Base-by-base conservation (phyloP, 2,888 invertebrate species). In the Anoncus sp. region DNA sequence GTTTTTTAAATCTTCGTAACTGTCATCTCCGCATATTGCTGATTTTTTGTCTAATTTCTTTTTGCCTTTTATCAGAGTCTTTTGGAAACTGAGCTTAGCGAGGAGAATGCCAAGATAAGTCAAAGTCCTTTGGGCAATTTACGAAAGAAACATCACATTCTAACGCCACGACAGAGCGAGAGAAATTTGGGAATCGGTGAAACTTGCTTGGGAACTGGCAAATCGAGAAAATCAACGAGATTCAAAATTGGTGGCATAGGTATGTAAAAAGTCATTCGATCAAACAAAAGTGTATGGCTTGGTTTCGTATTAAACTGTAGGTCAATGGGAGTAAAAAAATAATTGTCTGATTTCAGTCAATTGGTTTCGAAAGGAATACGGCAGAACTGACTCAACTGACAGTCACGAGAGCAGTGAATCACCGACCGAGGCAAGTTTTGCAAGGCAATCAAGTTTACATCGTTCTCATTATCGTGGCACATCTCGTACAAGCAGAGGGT, bases 121-220 rank as follows among this genome's bases (percentile, higher is more conserved):
- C 97, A 97, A 88, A 96, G 96, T 65, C 96, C 96, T 1, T 88
- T 96, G 65, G 95, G 96, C 2, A 96, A 96, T 86, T 89, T 95
- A 45, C 93, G 96, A 6, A 95, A 96, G 65, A 95, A 96, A 63
- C 94, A 95, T 81, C 94, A 95, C 85, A 95, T 96, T 53, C 91
- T 97, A 27, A 97, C 97, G 0, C 97, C 97, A 49, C 92, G 97
- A n/a, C 97, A 97, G 83, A 97, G 97, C 47, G 97, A 97, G 87
- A 93, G 95, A 16, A 95, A 96, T 60, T 92, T 97, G 38, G 93
- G 93, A 86, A 93, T 88, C 86, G 93, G 90, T 1, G 93, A 94
- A 79, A 73, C 86, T 5, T 79, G 77, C 4, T 76, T 86, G 10
- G 83, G 85, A 9, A 78, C 85, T 12, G 82, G 87, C 18, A 90